Evolutionary conservation across 2,797 vertebrate species (phyloP).

Genomic region (Rhadinocentrus ornatus): DNA sequence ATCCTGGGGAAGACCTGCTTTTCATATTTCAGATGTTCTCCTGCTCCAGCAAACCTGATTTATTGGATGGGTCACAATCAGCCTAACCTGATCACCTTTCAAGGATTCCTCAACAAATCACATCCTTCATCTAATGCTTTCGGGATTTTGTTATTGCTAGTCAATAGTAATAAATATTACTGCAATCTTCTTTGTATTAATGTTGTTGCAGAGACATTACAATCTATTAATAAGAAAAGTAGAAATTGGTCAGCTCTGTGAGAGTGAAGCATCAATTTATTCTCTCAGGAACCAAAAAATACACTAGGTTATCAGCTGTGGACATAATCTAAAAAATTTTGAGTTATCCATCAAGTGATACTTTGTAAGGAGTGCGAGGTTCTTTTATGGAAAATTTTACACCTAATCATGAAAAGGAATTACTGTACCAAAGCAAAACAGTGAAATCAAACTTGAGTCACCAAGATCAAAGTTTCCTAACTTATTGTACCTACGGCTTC

Average conservation of each 20-base stretch:
- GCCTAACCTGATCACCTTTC: neutral
- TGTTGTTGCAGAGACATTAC: neutral
- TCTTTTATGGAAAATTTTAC: neutral
- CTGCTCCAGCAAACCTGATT: neutral
- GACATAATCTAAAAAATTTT: neutral
- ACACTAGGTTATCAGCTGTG: too few relatives aligned
- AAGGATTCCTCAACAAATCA: neutral
- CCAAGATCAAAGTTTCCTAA: neutral
- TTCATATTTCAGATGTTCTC: neutral
- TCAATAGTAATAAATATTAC: neutral
- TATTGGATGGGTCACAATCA: neutral
- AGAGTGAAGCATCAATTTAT: neutral
- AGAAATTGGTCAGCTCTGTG: neutral
- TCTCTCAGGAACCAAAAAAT: neutral
- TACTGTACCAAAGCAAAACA: neutral
- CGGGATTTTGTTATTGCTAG: neutral
- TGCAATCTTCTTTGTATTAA: neutral
- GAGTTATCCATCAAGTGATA: neutral
- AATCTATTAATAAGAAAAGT: neutral
- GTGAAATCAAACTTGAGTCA: neutral
- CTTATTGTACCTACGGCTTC: neutral
- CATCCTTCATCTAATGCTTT: neutral
- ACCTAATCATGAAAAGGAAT: neutral
- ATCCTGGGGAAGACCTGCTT: neutral
- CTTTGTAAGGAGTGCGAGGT: neutral